Evolutionary conservation across 2,113 vertebrate species (phyloP).

Genomic region (Panurus biarmicus): DNA sequence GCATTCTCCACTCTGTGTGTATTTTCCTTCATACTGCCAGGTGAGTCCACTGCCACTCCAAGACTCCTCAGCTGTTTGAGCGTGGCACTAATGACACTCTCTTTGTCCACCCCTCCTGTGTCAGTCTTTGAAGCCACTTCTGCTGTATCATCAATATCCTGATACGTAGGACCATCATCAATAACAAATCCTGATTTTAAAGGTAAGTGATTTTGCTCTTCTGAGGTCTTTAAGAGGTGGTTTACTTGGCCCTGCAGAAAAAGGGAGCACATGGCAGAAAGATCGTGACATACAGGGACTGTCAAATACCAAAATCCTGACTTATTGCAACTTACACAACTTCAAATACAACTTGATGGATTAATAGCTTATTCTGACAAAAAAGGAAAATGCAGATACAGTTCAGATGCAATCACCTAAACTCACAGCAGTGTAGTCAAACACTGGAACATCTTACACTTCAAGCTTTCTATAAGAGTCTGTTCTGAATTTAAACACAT

Average conservation of each 20-base stretch:
- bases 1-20: conserved; percentile 77
- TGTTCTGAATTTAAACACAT: not conserved
- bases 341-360: not conserved
- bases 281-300: not conserved
- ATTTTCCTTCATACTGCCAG: conserved; percentile 51
- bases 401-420: not conserved
- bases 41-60: conserved; percentile 78
- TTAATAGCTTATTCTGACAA: not conserved
- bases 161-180: not conserved
- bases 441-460: not conserved
- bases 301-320: not conserved
- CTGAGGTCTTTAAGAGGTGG: conserved; percentile 74
- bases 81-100: conserved; percentile 81
- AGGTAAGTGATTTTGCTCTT: conserved; percentile 39
- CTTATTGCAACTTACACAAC: not conserved
- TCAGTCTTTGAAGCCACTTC: conserved; percentile 1
- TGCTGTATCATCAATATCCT: not conserved
- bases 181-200: conserved; percentile 26
- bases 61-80: conserved; percentile 83
- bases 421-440: not conserved
- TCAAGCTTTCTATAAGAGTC: not conserved
- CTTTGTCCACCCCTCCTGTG: conserved; percentile 42
- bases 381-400: not conserved
- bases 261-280: not conserved
- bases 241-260: conserved; percentile 82